Conservation (phyloP, 2,888 invertebrate species). For the Campaea margaritaria region DNA sequence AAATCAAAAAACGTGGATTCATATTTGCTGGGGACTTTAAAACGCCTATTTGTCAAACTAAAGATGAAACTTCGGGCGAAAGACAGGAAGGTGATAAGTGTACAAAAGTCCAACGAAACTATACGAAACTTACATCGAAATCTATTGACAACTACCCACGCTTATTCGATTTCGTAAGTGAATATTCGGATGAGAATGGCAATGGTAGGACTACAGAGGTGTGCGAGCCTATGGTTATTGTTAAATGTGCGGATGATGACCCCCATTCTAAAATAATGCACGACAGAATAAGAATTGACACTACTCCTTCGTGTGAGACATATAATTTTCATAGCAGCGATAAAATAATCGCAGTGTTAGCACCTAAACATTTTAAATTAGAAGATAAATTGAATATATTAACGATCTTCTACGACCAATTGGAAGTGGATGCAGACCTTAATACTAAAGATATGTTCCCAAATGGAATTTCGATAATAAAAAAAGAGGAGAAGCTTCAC, state of each 20-base stretch:
- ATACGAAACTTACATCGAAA: slow-evolving; percentile 6
- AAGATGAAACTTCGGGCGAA: too few species aligned
- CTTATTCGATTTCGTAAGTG: background rate
- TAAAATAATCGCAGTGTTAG: slow-evolving; percentile 34
- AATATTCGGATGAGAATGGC: background rate
- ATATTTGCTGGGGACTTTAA: slow-evolving; percentile 1
- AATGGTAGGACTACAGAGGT: background rate
- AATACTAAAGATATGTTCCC: slow-evolving; percentile 4
- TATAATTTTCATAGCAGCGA: background rate
- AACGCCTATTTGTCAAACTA: background rate
- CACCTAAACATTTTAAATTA: slow-evolving; percentile 17
- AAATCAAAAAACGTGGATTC: slow-evolving; percentile 2
- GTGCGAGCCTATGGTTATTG: background rate
- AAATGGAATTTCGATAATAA: slow-evolving; percentile 10
- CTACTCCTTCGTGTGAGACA: too few species aligned
- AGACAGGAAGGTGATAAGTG: background rate
- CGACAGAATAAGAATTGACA: too few species aligned
- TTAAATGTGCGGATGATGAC: background rate
- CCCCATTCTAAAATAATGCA: background rate
- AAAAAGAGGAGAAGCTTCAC: background rate
- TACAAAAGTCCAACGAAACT: background rate
- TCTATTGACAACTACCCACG: too few species aligned
- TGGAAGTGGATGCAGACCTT: background rate
- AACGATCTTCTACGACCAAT: slow-evolving; percentile 22
- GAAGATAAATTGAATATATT: slow-evolving; percentile 16